Percentiles rank a stretch among this genome's conserved stretches.
Evolutionary conservation across 2,113 vertebrate genomes (phyloP).

Genomic region (Ailurus styani): DNA sequence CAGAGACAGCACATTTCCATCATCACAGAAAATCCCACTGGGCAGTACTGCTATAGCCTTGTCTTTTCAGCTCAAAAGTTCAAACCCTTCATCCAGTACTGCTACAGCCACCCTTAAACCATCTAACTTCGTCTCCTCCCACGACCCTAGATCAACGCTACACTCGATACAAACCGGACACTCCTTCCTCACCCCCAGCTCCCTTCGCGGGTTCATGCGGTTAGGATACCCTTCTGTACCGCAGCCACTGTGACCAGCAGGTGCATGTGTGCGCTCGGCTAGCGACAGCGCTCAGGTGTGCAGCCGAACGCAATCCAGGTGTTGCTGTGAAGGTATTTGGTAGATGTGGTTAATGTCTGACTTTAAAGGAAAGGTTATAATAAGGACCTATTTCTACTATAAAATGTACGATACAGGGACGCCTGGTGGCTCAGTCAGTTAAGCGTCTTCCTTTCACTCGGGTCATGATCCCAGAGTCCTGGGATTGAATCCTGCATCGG

Average conservation of each 20-base stretch:
- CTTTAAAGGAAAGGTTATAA: neutral
- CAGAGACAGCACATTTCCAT: neutral
- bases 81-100: neutral
- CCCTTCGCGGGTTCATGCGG: neutral
- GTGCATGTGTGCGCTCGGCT: neutral
- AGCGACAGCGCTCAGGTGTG: too few species aligned
- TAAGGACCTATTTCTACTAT: neutral
- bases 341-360: neutral
- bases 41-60: neutral
- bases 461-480: neutral
- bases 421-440: neutral
- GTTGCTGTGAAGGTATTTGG: neutral
- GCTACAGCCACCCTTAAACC: neutral
- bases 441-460: neutral
- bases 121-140: neutral
- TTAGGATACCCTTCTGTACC: neutral
- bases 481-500: neutral
- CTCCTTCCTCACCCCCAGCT: neutral
- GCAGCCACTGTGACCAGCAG: neutral
- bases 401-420: neutral
- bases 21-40: neutral
- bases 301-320: neutral
- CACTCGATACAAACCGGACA: neutral
- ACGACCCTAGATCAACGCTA: neutral
- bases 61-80: neutral